These are phyloP conservation scores for Schizopygopsis pylzovi DNA, from an alignment of 2,797 vertebrate species.

Conservation along the genomic window DNA sequence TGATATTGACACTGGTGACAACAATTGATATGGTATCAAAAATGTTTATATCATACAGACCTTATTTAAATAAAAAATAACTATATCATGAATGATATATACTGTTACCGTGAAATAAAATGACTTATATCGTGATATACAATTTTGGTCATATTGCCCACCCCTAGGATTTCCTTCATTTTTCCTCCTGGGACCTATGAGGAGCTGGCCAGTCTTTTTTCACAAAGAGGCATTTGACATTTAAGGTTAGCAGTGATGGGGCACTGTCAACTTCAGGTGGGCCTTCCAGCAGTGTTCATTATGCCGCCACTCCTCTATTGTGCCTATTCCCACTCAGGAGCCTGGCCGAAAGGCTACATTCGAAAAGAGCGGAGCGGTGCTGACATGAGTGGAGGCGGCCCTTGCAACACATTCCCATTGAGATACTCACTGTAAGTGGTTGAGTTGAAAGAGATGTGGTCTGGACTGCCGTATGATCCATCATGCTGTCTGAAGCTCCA, in stretches of 20 bases:
- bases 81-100: too few relatives aligned
- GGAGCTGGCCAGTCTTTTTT: not conserved
- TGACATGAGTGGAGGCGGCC: not conserved
- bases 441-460: conserved; percentile 40
- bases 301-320: not conserved
- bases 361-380: not conserved
- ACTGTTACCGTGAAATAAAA: too few relatives aligned
- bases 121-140: not conserved
- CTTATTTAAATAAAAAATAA: too few relatives aligned
- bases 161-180: not conserved
- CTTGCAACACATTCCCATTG: conserved; percentile 32
- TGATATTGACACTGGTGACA: too few relatives aligned
- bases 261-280: not conserved
- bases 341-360: not conserved
- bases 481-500: conserved; percentile 46
- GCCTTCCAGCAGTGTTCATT: conserved; percentile 7
- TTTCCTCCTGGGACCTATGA: not conserved
- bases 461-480: conserved; percentile 36
- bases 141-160: not conserved
- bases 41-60: too few relatives aligned
- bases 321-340: not conserved
- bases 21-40: too few relatives aligned
- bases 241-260: not conserved
- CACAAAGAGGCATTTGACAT: not conserved
- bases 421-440: conserved; percentile 31